Conservation (phyloP, 1,140 invertebrate species). For the Philotrypesis tridentata region DNA sequence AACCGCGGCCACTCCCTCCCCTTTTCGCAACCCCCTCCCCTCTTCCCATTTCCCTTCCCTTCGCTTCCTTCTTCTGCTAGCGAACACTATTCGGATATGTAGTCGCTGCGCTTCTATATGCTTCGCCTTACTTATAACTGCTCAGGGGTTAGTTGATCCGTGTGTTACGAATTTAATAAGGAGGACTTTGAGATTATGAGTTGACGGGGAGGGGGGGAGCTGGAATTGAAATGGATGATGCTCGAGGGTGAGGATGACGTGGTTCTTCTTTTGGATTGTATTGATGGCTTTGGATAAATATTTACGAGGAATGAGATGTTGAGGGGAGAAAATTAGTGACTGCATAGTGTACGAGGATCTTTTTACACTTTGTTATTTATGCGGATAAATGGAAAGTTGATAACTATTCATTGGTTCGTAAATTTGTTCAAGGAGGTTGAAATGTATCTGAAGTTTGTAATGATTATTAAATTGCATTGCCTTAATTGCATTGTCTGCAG, state of each 20-base stretch:
- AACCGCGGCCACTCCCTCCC: neutral
- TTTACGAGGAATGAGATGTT: too few relatives aligned
- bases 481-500: too few relatives aligned
- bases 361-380: too few relatives aligned
- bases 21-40: neutral
- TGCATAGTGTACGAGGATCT: too few relatives aligned
- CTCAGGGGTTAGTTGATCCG: neutral
- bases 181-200: slow-evolving; percentile 20
- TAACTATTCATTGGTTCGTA: too few relatives aligned
- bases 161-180: slow-evolving; percentile 33
- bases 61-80: neutral
- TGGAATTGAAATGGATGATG: slow-evolving; percentile 4
- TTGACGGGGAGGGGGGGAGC: too few relatives aligned
- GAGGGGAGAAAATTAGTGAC: too few relatives aligned
- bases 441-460: too few relatives aligned
- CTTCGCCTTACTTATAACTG: neutral
- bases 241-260: neutral
- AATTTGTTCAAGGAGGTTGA: too few relatives aligned
- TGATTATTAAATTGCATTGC: too few relatives aligned
- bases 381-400: too few relatives aligned
- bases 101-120: neutral
- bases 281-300: neutral
- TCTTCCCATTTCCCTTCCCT: neutral
- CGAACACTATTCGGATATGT: slow-evolving; percentile 1
- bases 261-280: neutral